Percentiles rank a stretch among this genome's conserved stretches.
phyloP scores from a whole-genome alignment of 1,140 invertebrate genomes.

The Thaumetopoea pityocampa region DNA sequence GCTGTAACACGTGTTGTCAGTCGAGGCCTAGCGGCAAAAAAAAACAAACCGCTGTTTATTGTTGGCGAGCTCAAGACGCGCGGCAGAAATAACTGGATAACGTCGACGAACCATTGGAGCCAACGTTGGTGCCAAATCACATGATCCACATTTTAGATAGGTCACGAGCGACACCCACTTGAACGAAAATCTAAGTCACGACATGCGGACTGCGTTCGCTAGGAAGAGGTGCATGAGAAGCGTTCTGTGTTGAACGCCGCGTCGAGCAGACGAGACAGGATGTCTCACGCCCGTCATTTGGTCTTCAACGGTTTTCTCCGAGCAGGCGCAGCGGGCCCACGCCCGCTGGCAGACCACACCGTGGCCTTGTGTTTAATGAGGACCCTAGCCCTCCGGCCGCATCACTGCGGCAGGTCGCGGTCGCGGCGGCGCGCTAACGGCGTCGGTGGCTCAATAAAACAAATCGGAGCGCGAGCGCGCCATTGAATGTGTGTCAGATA shows the following conservation, averaged over 20 bases:
- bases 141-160: slow-evolving; percentile 57
- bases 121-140: slow-evolving; percentile 57
- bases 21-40: slow-evolving; percentile 11
- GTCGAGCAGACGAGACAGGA: too few species aligned
- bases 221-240: neutral
- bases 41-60: slow-evolving; percentile 32
- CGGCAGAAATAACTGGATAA: slow-evolving; percentile 51
- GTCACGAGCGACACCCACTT: slow-evolving; percentile 53
- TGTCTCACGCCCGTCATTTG: too few species aligned
- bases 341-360: neutral
- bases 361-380: neutral
- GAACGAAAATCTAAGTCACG: neutral
- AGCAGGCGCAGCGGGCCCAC: too few species aligned
- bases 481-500: slow-evolving; percentile 55
- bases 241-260: neutral
- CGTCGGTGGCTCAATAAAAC: slow-evolving; percentile 44
- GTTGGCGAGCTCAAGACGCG: slow-evolving; percentile 38
- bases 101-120: slow-evolving; percentile 42
- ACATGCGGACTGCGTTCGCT: neutral
- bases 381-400: neutral
- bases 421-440: slow-evolving; percentile 8
- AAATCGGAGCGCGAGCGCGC: slow-evolving; percentile 27
- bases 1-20: slow-evolving; percentile 9
- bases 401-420: slow-evolving; percentile 2
- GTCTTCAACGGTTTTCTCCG: too few species aligned